Conservation (phyloP, 2,797 vertebrate species). For the Perodicticus potto region DNA sequence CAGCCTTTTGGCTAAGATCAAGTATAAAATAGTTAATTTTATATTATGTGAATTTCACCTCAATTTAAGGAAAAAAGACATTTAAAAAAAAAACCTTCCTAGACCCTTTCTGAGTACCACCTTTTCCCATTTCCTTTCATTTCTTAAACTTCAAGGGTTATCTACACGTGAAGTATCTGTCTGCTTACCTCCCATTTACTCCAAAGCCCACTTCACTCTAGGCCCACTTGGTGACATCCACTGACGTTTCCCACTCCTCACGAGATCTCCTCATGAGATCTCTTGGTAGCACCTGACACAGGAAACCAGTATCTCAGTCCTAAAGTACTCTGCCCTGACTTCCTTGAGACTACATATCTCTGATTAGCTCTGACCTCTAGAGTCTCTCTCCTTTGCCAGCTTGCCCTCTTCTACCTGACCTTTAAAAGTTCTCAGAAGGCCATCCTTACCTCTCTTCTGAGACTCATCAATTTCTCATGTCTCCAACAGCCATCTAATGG, state of each 20-base stretch:
- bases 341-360: not conserved
- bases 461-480: not conserved
- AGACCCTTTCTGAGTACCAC: not conserved
- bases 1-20: not conserved
- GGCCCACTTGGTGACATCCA: not conserved
- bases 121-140: not conserved
- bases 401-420: not conserved
- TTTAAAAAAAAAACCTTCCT: not conserved
- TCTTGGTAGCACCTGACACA: not conserved
- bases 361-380: not conserved
- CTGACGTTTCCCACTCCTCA: not conserved
- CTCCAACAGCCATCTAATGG: not conserved
- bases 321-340: not conserved
- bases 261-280: not conserved
- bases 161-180: not conserved
- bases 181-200: not conserved
- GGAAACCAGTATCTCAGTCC: not conserved
- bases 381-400: slow-evolving; percentile 9
- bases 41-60: slow-evolving; percentile 15
- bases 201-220: not conserved
- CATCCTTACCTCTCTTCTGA: not conserved
- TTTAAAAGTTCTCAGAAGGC: slow-evolving; percentile 6
- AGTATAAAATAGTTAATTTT: not conserved
- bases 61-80: not conserved
- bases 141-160: slow-evolving; percentile 13